phyloP scores from a whole-genome alignment of 2,888 invertebrate genomes.

The Drosophila recens region DNA sequence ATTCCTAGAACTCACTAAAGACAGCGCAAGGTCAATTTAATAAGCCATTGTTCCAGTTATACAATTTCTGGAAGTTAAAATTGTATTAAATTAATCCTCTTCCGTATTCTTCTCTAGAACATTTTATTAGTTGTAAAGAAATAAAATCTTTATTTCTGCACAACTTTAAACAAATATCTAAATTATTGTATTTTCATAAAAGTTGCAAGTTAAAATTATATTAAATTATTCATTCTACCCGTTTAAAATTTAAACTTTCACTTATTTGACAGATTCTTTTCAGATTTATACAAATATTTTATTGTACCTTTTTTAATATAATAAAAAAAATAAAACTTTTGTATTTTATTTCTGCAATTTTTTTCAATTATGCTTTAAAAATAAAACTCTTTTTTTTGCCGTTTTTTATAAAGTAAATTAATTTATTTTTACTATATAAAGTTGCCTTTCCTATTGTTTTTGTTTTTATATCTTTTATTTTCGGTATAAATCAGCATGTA shows the following conservation, averaged over 20 bases:
- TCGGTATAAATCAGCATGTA: conserved; percentile 58
- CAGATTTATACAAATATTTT: too few relatives aligned
- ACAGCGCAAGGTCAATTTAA: background rate
- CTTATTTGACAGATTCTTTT: too few relatives aligned
- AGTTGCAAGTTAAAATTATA: background rate
- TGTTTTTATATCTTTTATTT: conserved; percentile 44
- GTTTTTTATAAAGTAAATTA: conserved; percentile 75
- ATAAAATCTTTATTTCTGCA: background rate
- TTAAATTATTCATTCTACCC: background rate
- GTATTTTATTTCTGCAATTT: too few relatives aligned
- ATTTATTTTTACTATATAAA: conserved; percentile 76
- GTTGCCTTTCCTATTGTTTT: conserved; percentile 52
- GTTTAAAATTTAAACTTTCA: too few relatives aligned
- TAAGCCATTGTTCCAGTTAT: background rate
- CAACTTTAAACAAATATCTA: background rate
- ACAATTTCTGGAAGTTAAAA: background rate
- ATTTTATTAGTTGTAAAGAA: background rate
- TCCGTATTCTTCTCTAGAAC: background rate
- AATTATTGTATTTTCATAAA: background rate
- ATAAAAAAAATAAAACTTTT: too few relatives aligned
- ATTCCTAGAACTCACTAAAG: background rate
- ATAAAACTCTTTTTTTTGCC: conserved; percentile 52
- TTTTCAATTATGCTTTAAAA: background rate
- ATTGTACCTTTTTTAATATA: too few relatives aligned
- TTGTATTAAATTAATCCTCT: background rate